Evolutionary conservation across 2,113 vertebrate genomes (phyloP).

Genomic region (Eubucco bourcierii): DNA sequence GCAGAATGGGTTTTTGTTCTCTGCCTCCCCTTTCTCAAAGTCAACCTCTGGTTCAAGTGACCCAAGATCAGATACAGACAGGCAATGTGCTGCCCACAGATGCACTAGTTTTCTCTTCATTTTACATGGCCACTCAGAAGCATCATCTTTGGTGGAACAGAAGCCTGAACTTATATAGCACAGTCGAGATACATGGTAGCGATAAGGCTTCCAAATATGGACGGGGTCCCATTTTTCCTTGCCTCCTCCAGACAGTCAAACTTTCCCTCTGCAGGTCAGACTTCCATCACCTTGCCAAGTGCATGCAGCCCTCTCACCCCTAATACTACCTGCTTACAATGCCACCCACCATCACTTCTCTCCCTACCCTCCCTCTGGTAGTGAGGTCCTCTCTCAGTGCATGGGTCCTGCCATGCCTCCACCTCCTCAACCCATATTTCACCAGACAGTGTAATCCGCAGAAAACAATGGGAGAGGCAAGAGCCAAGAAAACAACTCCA

Average conservation of each 20-base stretch:
- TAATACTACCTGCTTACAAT: not conserved
- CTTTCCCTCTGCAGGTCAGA: not conserved
- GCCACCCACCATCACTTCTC: not conserved
- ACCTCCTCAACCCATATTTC: not conserved
- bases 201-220: not conserved
- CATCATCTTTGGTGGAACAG: not conserved
- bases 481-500: not conserved
- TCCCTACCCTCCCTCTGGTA: not conserved
- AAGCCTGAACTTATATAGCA: not conserved
- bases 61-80: not conserved
- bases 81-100: not conserved
- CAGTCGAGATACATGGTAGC: not conserved
- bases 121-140: not conserved
- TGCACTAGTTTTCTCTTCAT: not conserved
- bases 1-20: not conserved
- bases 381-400: not conserved
- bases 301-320: not conserved
- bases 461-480: not conserved
- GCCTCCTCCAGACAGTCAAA: not conserved
- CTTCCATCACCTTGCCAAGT: not conserved
- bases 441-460: not conserved
- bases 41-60: not conserved
- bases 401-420: not conserved
- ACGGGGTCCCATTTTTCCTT: not conserved
- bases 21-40: not conserved